Evolutionary conservation across 2,888 invertebrate genomes (phyloP), one percentile per base, ranked within the genome.

Genomic region (Altica lythri): DNA sequence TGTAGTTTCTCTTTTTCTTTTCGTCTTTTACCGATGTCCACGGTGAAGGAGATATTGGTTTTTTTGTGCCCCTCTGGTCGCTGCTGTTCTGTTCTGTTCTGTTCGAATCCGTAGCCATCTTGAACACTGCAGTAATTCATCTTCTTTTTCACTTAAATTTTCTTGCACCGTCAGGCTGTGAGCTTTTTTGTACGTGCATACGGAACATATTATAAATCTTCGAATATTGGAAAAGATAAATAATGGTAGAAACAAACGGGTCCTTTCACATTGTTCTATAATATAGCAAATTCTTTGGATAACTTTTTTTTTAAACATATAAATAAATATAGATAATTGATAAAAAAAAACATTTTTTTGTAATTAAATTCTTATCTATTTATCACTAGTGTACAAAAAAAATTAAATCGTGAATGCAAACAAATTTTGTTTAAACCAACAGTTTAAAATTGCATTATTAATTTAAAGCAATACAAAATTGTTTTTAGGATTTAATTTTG

Each of bases 121-220:
- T 72, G 72, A 66, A 66, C 68, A 66, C 68, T 70, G 72, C 65
- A 60, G 64, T 64, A 62, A 73, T 72, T 72, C 72, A 70, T 74
- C 73, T 72, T 69, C 61, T 65, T 69, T 71, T 71, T 72, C 70
- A 63, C 69, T 69, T 66, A 68, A 69, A 72, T 70, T 70, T 72
- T 70, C 66, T 64, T 70, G 68, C 68, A 66, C 63, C 63, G 69
- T 66, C 67, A 68, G 69, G 54, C 55, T 60, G 55, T 53, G 42
- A 56, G 53, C 55, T 61, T 53, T 59, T 55, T 57, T 56, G 52
- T 55, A 50, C 50, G 27, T 55, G 58, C 53, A 56, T 55, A 56
- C 54, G 52, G 51, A 55, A 45, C 30, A 34, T 48, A 40, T 42
- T 18, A 53, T 59, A 59, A 53, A 59, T 59, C 52, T 47, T 49